Conservation (phyloP, 2,113 vertebrate species). For the Beaufortia kweichowensis region DNA sequence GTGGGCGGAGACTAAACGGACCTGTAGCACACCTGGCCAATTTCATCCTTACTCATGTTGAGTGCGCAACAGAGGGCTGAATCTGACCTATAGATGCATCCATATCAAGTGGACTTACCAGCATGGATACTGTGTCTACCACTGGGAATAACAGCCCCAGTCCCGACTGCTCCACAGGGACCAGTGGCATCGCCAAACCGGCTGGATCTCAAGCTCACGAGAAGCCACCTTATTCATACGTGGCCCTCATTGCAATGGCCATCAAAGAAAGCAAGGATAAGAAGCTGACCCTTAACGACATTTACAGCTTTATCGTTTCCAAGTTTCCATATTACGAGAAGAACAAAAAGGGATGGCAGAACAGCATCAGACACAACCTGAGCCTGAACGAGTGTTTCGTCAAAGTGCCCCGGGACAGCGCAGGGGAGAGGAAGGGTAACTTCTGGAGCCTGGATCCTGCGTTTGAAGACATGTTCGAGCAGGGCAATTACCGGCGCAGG, state of each 20-base stretch:
- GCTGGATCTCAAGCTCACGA: slow-evolving; percentile 13
- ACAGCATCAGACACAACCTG: slow-evolving; percentile 82
- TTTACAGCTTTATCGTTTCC: slow-evolving; percentile 76
- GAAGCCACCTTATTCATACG: slow-evolving; percentile 81
- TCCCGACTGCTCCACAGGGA: background rate
- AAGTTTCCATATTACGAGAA: slow-evolving; percentile 81
- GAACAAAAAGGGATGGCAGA: slow-evolving; percentile 79
- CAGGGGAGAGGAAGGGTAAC: slow-evolving; percentile 68
- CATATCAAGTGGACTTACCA: background rate
- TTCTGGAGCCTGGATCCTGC: slow-evolving; percentile 79
- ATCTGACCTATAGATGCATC: background rate
- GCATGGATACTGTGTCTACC: slow-evolving; percentile 38
- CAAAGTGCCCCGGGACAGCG: slow-evolving; percentile 70
- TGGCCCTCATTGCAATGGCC: slow-evolving; percentile 84
- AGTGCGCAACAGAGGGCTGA: background rate
- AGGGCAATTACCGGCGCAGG: slow-evolving; percentile 73
- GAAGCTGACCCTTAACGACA: slow-evolving; percentile 76
- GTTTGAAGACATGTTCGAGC: slow-evolving; percentile 77
- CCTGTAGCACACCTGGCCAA: slow-evolving; percentile 49
- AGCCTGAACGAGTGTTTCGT: slow-evolving; percentile 82
- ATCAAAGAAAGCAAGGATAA: slow-evolving; percentile 73
- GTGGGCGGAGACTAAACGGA: slow-evolving; percentile 43
- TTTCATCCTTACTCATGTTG: background rate
- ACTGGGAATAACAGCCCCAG: background rate
- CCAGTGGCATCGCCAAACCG: background rate